A percentile compares a stretch with the other conserved stretches of the same genome.
Conservation (phyloP, 2,888 invertebrate genomes). For the Ecliptopera silaceata region DNA sequence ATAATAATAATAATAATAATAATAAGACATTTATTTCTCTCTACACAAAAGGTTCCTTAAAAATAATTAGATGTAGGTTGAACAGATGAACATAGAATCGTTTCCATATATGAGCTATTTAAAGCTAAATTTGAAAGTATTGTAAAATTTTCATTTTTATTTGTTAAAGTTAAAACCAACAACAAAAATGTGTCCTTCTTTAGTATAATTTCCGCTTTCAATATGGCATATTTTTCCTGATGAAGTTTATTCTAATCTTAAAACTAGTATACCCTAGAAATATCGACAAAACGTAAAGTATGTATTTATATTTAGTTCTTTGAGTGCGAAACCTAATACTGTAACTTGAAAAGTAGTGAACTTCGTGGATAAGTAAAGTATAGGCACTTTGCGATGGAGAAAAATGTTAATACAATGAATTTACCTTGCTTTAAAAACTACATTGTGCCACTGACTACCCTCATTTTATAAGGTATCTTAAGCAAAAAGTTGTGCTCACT, state of each 20-base stretch:
- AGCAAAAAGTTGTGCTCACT: too few relatives aligned
- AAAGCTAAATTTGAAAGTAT: slow-evolving; percentile 9
- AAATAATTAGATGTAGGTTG: too few relatives aligned
- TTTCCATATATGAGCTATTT: slow-evolving; percentile 21
- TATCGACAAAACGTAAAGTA: slow-evolving; percentile 4
- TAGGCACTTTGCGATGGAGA: too few relatives aligned
- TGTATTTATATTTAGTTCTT: slow-evolving; percentile 1
- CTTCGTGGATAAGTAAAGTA: neutral
- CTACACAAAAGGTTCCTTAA: too few relatives aligned
- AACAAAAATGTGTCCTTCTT: neutral
- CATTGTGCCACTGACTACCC: too few relatives aligned
- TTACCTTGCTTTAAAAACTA: too few relatives aligned
- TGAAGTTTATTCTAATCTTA: neutral
- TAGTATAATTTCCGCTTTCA: neutral
- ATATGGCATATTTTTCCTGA: neutral
- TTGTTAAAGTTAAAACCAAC: neutral
- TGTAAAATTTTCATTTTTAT: neutral
- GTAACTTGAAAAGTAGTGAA: slow-evolving; percentile 10
- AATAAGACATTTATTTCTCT: too few relatives aligned
- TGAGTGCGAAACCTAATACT: slow-evolving; percentile 15
- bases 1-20: too few relatives aligned
- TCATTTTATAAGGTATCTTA: too few relatives aligned
- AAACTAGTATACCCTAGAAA: neutral
- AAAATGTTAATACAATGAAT: too few relatives aligned
- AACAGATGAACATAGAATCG: too few relatives aligned